These are phyloP conservation scores for Netelia melanura DNA, from an alignment of 2,888 invertebrate species.

Conservation along the genomic window DNA sequence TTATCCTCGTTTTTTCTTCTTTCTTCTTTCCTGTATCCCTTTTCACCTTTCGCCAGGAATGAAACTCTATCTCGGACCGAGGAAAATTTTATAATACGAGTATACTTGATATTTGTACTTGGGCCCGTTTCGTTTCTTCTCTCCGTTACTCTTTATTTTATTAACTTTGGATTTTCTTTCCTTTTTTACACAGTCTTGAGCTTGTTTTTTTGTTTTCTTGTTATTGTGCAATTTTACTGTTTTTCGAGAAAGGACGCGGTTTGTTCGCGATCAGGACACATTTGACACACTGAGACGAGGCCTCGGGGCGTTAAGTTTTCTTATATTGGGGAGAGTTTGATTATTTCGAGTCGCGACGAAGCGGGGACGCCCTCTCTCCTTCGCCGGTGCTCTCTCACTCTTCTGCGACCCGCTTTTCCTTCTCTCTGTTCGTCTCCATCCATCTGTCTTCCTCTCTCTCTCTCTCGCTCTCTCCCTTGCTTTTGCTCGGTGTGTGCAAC, in stretches of 20 bases:
- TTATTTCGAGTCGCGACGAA: slow-evolving; percentile 75
- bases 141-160: neutral
- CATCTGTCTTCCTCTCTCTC: slow-evolving; percentile 31
- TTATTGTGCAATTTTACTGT: too few species aligned
- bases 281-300: slow-evolving; percentile 42
- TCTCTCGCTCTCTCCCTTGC: slow-evolving; percentile 8
- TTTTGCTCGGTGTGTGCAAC: slow-evolving; percentile 72
- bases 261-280: neutral
- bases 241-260: neutral
- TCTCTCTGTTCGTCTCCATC: slow-evolving; percentile 19
- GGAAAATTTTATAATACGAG: neutral
- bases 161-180: neutral
- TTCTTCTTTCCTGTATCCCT: neutral
- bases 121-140: neutral
- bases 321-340: slow-evolving; percentile 74
- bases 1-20: neutral
- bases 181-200: neutral
- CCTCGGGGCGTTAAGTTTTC: slow-evolving; percentile 65
- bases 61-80: neutral
- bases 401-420: slow-evolving; percentile 34
- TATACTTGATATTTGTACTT: neutral
- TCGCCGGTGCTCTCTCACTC: slow-evolving; percentile 40
- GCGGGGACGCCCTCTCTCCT: slow-evolving; percentile 75
- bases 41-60: too few species aligned
- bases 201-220: neutral